phyloP scores from a whole-genome alignment of 2,797 vertebrate species.

The Gallirallus australis region DNA sequence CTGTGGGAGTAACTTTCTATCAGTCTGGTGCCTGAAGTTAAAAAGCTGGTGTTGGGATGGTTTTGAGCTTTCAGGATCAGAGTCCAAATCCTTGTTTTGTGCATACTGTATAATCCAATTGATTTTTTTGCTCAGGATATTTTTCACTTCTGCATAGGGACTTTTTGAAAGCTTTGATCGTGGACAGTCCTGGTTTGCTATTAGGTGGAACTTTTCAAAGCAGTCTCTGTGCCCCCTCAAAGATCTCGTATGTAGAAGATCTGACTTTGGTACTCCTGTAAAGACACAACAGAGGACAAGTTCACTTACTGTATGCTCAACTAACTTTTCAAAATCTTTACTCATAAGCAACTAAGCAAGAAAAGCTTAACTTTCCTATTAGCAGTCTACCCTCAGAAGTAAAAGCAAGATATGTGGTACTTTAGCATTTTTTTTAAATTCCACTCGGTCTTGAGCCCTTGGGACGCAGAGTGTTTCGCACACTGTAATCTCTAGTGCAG shows the following conservation, averaged over 20 bases:
- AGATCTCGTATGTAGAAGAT: constrained; percentile 92
- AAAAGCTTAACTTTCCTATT: background rate
- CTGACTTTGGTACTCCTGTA: constrained; percentile 88
- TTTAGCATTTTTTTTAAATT: background rate
- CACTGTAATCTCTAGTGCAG: background rate
- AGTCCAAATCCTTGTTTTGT: constrained; percentile 91
- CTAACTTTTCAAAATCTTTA: background rate
- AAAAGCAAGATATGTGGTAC: background rate
- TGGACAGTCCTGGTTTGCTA: constrained; percentile 95
- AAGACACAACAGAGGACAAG: background rate
- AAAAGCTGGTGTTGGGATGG: constrained; percentile 84
- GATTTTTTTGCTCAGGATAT: constrained; percentile 92
- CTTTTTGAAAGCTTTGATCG: constrained; percentile 90
- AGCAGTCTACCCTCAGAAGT: background rate
- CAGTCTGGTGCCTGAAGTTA: constrained; percentile 87
- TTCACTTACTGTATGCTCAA: background rate
- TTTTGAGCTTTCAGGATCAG: constrained; percentile 82
- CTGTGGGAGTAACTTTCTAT: constrained; percentile 87
- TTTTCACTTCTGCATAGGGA: constrained; percentile 94
- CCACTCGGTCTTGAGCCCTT: background rate
- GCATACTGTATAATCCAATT: constrained; percentile 95
- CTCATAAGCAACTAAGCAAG: background rate
- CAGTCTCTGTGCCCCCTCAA: constrained; percentile 96
- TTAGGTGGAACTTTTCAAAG: constrained; percentile 98
- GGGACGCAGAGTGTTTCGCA: background rate